Conservation (phyloP, 2,888 invertebrate species). For the Hanleya hanleyi region DNA sequence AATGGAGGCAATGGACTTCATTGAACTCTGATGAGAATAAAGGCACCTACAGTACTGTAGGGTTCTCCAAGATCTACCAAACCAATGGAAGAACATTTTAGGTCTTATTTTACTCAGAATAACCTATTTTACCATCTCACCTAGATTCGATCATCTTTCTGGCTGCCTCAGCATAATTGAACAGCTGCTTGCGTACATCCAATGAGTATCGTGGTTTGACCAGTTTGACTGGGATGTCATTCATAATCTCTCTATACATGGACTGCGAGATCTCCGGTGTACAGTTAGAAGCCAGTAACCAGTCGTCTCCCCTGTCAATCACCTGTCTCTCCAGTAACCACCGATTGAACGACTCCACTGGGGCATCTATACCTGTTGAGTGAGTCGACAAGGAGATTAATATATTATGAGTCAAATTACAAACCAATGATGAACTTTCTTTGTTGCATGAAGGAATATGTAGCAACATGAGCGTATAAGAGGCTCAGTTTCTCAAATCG, state of each 20-base stretch:
- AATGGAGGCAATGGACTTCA: too few relatives aligned
- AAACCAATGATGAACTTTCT: too few relatives aligned
- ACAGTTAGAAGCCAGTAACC: conserved; percentile 92
- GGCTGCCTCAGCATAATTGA: conserved; percentile 95
- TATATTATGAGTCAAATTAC: too few relatives aligned
- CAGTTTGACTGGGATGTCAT: conserved; percentile 96
- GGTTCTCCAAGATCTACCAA: too few relatives aligned
- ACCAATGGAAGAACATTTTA: too few relatives aligned
- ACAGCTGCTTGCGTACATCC: conserved; percentile 95
- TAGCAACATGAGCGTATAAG: too few relatives aligned
- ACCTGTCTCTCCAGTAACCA: conserved; percentile 98
- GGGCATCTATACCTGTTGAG: conserved; percentile 90
- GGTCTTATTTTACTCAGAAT: too few relatives aligned
- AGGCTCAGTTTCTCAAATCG: too few relatives aligned
- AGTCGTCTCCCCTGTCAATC: conserved; percentile 90
- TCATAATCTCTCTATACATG: conserved; percentile 98
- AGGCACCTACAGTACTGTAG: too few relatives aligned
- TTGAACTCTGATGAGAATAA: too few relatives aligned
- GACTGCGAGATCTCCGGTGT: conserved; percentile 93
- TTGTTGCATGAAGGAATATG: too few relatives aligned
- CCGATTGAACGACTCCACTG: conserved; percentile 94
- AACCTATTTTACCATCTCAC: conserved; percentile 71
- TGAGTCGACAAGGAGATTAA: too few relatives aligned
- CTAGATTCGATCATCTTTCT: conserved; percentile 95
- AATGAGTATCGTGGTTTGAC: conserved; percentile 96